Evolutionary conservation across 2,113 vertebrate genomes (phyloP), one percentile per base, ranked within the genome.

Genomic region (Prochilodus magdalenae): DNA sequence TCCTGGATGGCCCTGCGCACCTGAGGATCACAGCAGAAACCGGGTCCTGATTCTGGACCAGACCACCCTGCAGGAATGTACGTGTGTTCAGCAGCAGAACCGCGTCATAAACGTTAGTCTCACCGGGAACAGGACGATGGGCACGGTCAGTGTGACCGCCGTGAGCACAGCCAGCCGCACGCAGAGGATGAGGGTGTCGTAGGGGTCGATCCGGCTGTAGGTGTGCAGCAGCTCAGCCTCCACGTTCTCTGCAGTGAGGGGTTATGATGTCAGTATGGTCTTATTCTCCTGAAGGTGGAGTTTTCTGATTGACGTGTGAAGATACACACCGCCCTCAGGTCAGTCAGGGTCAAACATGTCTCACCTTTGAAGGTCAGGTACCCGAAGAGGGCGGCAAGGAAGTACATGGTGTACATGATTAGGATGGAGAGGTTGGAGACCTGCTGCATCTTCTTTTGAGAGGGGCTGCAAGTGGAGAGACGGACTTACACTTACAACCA

Each of bases 361-460:
- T 94, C 94, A 99, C 98, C 96, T 0, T 97, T 97, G 91, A 99
- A 99, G 0, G 98, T 99, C 92, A 99, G 94, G 93, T 99, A 99
- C 86, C 98, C 98, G 26, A 99, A 99, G 79, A 99, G 97, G 66
- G 98, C 98, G 0, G 98, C 97, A 89, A 99, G 93, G 90, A 99
- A 98, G 93, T 99, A 99, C 97, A 99, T 99, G 88, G 90, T 87
- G 83, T 97, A 99, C 98, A 99, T 99, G 88, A 98, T 95, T 0
- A 83, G 57, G 81, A 99, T 98, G 91, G 98, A 98, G 85, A 99
- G 89, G 92, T 99, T 99, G 86, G 98, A 97, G 81, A 99, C 94
- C 24, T 93, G 94, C 88, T 99, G 97, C 98, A 99, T 99, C 90
- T 91, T 98, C 91, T 91, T 95, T 91, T 97, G 94, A 40, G 95